Evolutionary conservation across 2,113 vertebrate species (phyloP).

Genomic region (Melanerpes aurifrons): DNA sequence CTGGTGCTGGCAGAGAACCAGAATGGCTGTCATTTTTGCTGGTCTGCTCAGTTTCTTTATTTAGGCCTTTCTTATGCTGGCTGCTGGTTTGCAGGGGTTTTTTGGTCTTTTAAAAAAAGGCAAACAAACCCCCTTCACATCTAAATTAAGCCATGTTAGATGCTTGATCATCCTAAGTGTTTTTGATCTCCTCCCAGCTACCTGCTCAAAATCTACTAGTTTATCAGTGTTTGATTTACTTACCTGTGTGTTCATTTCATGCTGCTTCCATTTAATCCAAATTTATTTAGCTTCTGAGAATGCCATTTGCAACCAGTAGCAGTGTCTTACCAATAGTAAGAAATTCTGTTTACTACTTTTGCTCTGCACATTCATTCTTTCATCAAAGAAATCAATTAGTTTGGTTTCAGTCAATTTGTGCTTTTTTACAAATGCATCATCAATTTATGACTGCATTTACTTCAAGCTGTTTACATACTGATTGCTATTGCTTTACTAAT

Average conservation of each 20-base stretch:
- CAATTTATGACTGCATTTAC: constrained; percentile 10
- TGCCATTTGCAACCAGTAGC: not conserved
- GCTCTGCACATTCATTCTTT: not conserved
- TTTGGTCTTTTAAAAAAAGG: not conserved
- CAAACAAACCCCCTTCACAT: not conserved
- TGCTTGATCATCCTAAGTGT: not conserved
- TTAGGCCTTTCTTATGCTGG: constrained; percentile 39
- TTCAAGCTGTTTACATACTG: constrained; percentile 48
- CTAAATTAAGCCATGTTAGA: constrained; percentile 11
- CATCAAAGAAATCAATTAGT: constrained; percentile 35
- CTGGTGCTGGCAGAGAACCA: constrained; percentile 40
- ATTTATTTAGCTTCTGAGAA: not conserved
- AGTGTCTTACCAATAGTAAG: not conserved
- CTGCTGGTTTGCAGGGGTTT: not conserved
- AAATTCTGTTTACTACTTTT: not conserved
- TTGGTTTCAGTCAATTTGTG: constrained; percentile 51
- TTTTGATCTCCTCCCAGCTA: not conserved
- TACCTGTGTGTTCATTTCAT: constrained; percentile 4
- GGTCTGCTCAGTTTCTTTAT: constrained; percentile 52
- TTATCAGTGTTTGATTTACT: constrained; percentile 25
- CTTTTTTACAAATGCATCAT: constrained; percentile 53
- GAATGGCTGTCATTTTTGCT: constrained; percentile 60
- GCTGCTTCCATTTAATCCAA: not conserved
- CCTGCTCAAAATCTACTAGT: not conserved
- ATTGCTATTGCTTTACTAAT: constrained; percentile 64